phyloP scores from a whole-genome alignment of 1,140 invertebrate genomes.

The Drosophila arizonae region DNA sequence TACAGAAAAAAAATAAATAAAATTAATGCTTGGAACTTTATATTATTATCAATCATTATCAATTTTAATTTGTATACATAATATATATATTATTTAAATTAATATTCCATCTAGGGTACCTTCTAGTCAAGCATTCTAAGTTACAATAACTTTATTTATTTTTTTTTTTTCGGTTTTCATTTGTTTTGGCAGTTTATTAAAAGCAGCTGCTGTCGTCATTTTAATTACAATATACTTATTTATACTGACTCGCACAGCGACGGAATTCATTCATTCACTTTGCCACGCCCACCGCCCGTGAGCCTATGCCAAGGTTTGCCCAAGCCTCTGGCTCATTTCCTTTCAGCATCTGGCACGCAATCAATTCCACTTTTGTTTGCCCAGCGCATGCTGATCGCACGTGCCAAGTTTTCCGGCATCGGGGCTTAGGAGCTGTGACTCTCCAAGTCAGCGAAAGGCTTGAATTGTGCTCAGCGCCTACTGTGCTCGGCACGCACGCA shows the following conservation, averaged over 20 bases:
- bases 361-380: slow-evolving; percentile 67
- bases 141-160: slow-evolving; percentile 41
- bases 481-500: slow-evolving; percentile 33
- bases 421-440: not conserved
- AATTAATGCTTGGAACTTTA: no score
- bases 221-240: slow-evolving; percentile 71
- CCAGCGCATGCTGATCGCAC: slow-evolving; percentile 35
- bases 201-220: slow-evolving; percentile 68
- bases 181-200: slow-evolving; percentile 77
- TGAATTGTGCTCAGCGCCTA: slow-evolving; percentile 24
- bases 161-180: slow-evolving; percentile 34
- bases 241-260: slow-evolving; percentile 20
- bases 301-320: slow-evolving; percentile 5
- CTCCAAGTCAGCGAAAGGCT: slow-evolving; percentile 32
- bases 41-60: no score
- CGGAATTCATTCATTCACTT: slow-evolving; percentile 18
- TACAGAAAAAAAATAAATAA: no score
- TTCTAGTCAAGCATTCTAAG: not conserved
- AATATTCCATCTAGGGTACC: not conserved
- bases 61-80: no score
- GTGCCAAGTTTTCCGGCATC: slow-evolving; percentile 22
- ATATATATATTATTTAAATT: no score
- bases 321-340: slow-evolving; percentile 48
- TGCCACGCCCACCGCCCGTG: slow-evolving; percentile 22
- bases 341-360: slow-evolving; percentile 68